These are phyloP conservation scores for Scaptodrosophila lebanonensis DNA, from an alignment of 1,140 invertebrate species.

Conservation along the genomic window DNA sequence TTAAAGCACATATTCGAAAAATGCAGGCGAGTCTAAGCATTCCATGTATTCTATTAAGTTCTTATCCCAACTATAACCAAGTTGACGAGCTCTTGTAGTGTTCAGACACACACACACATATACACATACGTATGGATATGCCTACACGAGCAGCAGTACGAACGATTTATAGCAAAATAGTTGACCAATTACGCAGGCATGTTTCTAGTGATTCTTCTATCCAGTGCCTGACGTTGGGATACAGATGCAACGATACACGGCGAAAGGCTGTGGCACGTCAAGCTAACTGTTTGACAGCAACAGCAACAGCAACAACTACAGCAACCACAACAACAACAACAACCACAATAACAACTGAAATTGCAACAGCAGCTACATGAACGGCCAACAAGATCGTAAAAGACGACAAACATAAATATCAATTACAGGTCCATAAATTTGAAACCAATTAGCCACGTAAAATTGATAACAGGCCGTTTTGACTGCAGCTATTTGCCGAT, in stretches of 20 bases:
- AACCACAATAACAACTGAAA: constrained; percentile 2
- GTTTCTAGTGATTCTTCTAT: too few species aligned
- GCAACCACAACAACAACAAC: neutral
- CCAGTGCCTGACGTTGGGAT: neutral
- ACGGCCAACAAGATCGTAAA: constrained; percentile 12
- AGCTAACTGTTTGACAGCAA: constrained; percentile 53
- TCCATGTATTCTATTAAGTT: too few species aligned
- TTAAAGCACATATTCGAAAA: neutral
- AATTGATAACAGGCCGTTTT: constrained; percentile 70
- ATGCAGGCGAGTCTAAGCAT: too few species aligned
- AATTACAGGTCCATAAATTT: constrained; percentile 76
- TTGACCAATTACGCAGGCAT: constrained; percentile 66
- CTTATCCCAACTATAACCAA: too few species aligned
- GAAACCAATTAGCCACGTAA: constrained; percentile 75
- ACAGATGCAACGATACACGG: neutral
- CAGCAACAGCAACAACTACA: neutral
- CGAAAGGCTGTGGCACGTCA: too few species aligned
- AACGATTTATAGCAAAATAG: constrained; percentile 68
- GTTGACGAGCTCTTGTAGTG: neutral
- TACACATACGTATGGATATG: too few species aligned
- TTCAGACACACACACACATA: too few species aligned
- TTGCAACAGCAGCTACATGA: too few species aligned
- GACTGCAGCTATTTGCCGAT: constrained; percentile 47
- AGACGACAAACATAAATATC: constrained; percentile 70
- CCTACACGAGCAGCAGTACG: neutral